Evolutionary conservation across 1,140 invertebrate species (phyloP).

Genomic region (Sminthurides bifidus): DNA sequence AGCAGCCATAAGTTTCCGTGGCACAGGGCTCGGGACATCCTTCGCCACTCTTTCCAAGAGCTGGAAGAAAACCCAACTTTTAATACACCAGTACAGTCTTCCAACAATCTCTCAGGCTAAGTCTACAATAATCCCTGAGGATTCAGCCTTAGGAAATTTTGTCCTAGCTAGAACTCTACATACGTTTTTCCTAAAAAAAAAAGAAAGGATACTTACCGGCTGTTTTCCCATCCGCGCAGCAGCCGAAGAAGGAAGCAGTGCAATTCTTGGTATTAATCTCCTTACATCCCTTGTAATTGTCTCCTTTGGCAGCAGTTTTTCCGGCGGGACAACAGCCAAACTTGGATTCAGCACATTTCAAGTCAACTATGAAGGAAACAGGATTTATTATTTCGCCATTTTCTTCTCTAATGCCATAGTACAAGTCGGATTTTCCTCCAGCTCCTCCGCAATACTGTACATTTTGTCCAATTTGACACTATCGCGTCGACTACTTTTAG

Average conservation of each 20-base stretch:
- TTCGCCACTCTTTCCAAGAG: not conserved
- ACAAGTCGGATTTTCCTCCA: no score
- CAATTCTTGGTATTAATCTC: slow-evolving; percentile 43
- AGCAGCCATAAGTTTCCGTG: slow-evolving; percentile 70
- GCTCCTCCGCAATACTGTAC: no score
- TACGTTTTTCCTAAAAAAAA: not conserved
- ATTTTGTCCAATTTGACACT: no score
- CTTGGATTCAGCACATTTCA: no score
- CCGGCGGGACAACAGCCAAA: slow-evolving; percentile 55
- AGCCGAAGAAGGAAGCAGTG: slow-evolving; percentile 51
- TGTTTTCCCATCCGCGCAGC: slow-evolving; percentile 60
- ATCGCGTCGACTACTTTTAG: no score
- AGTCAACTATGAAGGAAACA: no score
- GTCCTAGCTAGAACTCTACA: not conserved
- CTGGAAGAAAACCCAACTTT: not conserved
- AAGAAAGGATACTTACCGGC: slow-evolving; percentile 32
- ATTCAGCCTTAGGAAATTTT: not conserved
- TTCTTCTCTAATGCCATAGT: no score
- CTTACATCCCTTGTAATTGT: slow-evolving; percentile 42
- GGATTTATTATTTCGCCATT: no score
- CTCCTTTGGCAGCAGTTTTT: slow-evolving; percentile 41
- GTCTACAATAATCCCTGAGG: not conserved
- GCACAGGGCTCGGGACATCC: slow-evolving; percentile 43
- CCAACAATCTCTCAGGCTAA: not conserved
- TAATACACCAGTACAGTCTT: not conserved